Conservation (phyloP, 2,797 vertebrate genomes). For the Antrozous pallidus region DNA sequence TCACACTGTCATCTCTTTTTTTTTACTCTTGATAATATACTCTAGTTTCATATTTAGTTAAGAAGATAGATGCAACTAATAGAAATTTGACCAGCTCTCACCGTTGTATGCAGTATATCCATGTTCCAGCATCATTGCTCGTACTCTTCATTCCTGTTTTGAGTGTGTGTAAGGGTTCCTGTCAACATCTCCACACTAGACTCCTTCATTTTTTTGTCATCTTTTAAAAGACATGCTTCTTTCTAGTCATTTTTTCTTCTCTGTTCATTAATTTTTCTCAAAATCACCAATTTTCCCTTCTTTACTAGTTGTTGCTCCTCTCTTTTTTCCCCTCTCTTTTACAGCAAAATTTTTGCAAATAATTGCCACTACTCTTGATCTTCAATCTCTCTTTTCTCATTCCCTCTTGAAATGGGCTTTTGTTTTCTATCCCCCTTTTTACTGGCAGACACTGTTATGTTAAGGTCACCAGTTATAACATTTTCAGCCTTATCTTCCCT, state of each 20-base stretch:
- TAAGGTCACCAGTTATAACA: not conserved
- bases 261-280: not conserved
- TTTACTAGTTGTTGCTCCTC: not conserved
- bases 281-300: not conserved
- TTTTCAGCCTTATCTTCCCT: not conserved
- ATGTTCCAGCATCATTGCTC: accelerated
- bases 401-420: not conserved
- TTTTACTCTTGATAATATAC: not conserved
- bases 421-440: not conserved
- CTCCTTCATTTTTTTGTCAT: not conserved
- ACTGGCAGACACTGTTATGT: not conserved
- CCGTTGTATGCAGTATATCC: accelerated
- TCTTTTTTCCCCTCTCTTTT: not conserved
- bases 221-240: not conserved
- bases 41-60: not conserved
- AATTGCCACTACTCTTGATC: not conserved
- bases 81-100: not conserved
- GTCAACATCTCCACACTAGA: not conserved
- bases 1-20: not conserved
- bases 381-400: not conserved
- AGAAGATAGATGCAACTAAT: not conserved
- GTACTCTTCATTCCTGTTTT: not conserved
- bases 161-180: not conserved
- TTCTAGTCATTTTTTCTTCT: not conserved
- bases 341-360: not conserved